phyloP scores from a whole-genome alignment of 2,113 vertebrate species.

The Pampusana beccarii region DNA sequence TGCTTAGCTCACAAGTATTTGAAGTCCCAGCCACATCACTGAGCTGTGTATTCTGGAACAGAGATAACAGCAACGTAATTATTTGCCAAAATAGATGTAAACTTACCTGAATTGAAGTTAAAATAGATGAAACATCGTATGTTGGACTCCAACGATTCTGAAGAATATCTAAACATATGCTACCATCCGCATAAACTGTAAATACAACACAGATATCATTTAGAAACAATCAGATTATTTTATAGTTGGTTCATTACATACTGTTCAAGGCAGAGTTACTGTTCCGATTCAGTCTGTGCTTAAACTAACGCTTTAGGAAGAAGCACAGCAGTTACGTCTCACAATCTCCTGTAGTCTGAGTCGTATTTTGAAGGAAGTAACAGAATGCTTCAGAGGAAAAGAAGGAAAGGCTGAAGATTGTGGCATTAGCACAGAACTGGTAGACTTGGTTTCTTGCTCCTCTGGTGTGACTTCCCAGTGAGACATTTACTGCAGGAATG shows the following conservation, averaged over 20 bases:
- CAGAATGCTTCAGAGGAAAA: not conserved
- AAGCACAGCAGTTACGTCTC: not conserved
- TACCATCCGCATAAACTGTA: conserved; percentile 97
- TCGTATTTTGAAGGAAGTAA: not conserved
- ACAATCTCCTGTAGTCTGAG: not conserved
- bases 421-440: not conserved
- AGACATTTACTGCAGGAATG: not conserved
- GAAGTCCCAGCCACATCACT: not conserved
- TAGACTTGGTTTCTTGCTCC: not conserved
- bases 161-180: conserved; percentile 99
- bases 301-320: not conserved
- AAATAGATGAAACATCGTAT: conserved; percentile 97
- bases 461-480: not conserved
- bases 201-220: conserved; percentile 46
- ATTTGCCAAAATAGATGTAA: not conserved
- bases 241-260: not conserved
- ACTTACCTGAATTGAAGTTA: conserved; percentile 98
- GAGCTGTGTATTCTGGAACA: not conserved
- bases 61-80: not conserved
- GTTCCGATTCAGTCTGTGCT: not conserved
- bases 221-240: not conserved
- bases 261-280: not conserved
- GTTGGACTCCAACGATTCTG: conserved; percentile 99
- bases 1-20: not conserved
- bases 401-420: not conserved